These are phyloP conservation scores for Philopotamus ludificatus DNA, from an alignment of 1,140 invertebrate genomes.

Conservation along the genomic window DNA sequence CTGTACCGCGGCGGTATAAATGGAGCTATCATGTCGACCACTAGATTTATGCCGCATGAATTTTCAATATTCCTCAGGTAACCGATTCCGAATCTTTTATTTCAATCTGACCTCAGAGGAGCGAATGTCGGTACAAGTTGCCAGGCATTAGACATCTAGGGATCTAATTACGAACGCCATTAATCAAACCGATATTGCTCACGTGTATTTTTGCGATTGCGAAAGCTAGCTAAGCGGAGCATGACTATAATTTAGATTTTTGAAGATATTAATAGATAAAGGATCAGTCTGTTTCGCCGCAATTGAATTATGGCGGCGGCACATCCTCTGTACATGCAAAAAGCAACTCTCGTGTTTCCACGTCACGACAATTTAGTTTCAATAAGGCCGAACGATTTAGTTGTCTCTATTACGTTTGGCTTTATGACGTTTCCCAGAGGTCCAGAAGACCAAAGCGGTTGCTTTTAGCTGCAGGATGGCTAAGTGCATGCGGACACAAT, in stretches of 20 bases:
- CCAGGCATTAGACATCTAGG: too few species aligned
- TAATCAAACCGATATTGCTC: too few species aligned
- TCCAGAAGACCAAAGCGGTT: too few species aligned
- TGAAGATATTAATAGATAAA: too few species aligned
- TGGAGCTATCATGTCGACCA: constrained; percentile 27
- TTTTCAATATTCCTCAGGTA: constrained; percentile 27
- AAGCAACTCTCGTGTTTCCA: constrained; percentile 32
- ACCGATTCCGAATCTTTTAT: constrained; percentile 20
- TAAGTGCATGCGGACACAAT: neutral
- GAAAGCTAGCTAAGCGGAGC: neutral
- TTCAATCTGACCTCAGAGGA: neutral
- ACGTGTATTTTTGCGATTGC: too few species aligned
- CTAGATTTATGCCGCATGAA: constrained; percentile 37
- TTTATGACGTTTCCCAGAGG: neutral
- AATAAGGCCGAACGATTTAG: constrained; percentile 39
- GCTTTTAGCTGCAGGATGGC: too few species aligned
- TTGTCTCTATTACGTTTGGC: constrained; percentile 35
- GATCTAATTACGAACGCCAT: too few species aligned
- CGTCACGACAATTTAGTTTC: constrained; percentile 41
- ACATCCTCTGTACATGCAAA: neutral
- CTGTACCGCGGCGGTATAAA: constrained; percentile 20
- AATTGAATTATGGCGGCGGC: neutral
- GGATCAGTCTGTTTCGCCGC: too few species aligned
- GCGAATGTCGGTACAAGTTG: too few species aligned
- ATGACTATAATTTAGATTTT: neutral